Percentiles rank a stretch among this genome's conserved stretches.
Conservation (phyloP, 64 coral and sea anemone species). For the Trachythela sp. region DNA sequence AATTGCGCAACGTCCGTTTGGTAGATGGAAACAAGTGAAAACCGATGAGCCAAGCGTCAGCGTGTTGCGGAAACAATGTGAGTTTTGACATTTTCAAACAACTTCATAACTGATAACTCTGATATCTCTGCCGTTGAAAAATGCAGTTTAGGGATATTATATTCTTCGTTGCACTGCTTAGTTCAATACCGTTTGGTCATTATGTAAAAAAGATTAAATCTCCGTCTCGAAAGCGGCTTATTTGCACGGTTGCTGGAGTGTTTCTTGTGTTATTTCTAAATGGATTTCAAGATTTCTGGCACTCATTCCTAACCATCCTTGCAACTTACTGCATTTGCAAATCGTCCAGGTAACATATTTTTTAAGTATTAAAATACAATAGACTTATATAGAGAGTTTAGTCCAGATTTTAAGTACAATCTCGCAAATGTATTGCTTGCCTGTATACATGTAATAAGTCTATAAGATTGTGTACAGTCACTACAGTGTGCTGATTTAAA, state of each 20-base stretch:
- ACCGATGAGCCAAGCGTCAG: no score
- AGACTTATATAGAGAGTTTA: neutral
- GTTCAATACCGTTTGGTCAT: slow-evolving; percentile 11
- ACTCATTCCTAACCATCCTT: neutral
- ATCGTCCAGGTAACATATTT: neutral
- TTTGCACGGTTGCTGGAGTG: slow-evolving; percentile 2
- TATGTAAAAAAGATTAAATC: neutral
- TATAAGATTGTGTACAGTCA: no score
- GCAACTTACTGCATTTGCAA: neutral
- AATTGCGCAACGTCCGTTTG: no score
- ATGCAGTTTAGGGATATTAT: neutral
- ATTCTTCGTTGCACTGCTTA: neutral
- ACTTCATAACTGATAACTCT: neutral
- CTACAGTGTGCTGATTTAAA: no score
- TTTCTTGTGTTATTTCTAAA: slow-evolving; percentile 10
- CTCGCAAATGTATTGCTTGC: no score
- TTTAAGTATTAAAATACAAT: neutral
- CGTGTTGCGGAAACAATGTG: no score
- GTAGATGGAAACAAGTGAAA: no score
- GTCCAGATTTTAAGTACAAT: neutral
- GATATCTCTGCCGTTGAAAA: neutral
- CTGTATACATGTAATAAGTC: no score
- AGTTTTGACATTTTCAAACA: slow-evolving; percentile 2
- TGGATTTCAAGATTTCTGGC: slow-evolving; percentile 9
- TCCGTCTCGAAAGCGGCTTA: neutral